Evolutionary conservation across 2,888 invertebrate species (phyloP).

Genomic region (Rhingia rostrata): DNA sequence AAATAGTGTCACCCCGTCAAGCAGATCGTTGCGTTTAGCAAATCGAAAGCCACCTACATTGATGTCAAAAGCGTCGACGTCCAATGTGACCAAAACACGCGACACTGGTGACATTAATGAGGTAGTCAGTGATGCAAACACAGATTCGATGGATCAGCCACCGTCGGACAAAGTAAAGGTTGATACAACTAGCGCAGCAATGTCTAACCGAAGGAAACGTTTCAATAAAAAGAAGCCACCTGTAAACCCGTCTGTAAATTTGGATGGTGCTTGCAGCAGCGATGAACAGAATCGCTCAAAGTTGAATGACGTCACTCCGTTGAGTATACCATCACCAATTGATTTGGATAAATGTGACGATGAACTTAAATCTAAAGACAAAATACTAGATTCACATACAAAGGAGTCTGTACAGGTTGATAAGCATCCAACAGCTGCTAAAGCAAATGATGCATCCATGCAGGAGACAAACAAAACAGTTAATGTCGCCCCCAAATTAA

Average conservation of each 20-base stretch:
- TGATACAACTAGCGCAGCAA: neutral
- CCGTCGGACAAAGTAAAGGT: conserved; percentile 13
- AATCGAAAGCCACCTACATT: conserved; percentile 45
- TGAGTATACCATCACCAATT: conserved; percentile 1
- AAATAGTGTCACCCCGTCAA: conserved; percentile 16
- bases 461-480: conserved; percentile 77
- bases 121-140: neutral
- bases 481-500: conserved; percentile 81
- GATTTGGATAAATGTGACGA: conserved; percentile 54
- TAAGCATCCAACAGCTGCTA: neutral
- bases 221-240: conserved; percentile 58
- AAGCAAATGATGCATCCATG: conserved; percentile 14
- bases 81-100: neutral
- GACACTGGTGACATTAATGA: neutral
- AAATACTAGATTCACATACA: conserved; percentile 23
- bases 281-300: conserved; percentile 37
- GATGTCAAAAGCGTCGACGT: neutral
- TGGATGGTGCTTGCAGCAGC: conserved; percentile 37
- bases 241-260: conserved; percentile 5
- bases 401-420: conserved; percentile 58
- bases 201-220: conserved; percentile 39
- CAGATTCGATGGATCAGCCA: neutral
- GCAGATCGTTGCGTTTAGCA: conserved; percentile 55
- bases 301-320: neutral
- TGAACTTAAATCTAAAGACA: conserved; percentile 30